Evolutionary conservation across 2,113 vertebrate genomes (phyloP).

Genomic region (Grammomys dolichurus): DNA sequence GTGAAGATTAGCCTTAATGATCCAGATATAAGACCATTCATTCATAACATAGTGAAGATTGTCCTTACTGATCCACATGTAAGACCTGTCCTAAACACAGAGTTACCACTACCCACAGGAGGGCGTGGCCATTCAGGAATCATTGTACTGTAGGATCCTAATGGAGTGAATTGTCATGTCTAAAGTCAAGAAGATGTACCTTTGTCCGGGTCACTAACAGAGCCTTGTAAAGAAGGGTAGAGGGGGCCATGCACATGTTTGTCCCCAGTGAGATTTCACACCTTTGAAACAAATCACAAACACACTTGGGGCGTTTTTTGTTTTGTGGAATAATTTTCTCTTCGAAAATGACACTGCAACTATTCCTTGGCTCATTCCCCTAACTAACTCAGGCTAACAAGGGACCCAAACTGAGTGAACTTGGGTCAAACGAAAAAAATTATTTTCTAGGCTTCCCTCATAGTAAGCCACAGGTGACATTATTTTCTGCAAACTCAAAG

Average conservation of each 20-base stretch:
- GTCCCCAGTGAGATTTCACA: background rate
- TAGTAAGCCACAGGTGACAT: background rate
- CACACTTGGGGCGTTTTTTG: accelerated
- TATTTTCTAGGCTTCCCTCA: background rate
- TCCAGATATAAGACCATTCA: accelerated
- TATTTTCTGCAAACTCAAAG: background rate
- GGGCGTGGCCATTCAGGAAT: accelerated
- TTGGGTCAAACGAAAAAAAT: background rate
- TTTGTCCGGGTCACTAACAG: accelerated
- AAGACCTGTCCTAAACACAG: accelerated
- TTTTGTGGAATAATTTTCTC: background rate
- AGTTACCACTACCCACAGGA: accelerated
- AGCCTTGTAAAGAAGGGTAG: accelerated
- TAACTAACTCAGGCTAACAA: background rate
- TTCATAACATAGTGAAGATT: too few relatives aligned
- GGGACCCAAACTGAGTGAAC: background rate
- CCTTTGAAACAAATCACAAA: background rate
- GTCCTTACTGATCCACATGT: accelerated
- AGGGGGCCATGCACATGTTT: accelerated
- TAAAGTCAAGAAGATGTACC: background rate
- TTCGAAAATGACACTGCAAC: background rate
- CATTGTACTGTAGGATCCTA: accelerated
- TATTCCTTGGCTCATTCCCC: too few relatives aligned
- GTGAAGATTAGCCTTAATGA: background rate
- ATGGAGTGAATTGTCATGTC: accelerated